Evolutionary conservation across 53 echinoderm and acorn worm genomes (phyloP).

Genomic region (Hippasteria phrygiana): DNA sequence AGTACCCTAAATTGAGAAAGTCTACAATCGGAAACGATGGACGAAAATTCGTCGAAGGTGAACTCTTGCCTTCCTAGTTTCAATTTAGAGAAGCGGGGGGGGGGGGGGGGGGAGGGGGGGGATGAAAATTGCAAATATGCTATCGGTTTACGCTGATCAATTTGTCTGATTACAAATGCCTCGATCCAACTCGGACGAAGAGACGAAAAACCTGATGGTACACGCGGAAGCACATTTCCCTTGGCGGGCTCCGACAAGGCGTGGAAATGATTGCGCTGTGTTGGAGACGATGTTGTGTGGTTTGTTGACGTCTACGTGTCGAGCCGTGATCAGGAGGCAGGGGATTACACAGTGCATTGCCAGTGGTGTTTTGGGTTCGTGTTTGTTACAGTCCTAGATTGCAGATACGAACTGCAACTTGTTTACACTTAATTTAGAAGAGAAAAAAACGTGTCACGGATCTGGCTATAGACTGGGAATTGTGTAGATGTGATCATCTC

Average conservation of each 20-base stretch:
- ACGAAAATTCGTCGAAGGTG: background rate
- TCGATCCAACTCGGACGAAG: background rate
- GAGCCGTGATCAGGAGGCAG: background rate
- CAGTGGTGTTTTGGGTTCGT: background rate
- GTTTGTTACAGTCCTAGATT: background rate
- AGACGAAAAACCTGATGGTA: background rate
- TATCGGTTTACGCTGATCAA: conserved; percentile 1
- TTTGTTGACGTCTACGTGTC: background rate
- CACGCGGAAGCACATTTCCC: background rate
- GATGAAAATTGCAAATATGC: background rate
- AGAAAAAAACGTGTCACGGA: too few species aligned
- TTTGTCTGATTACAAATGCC: background rate
- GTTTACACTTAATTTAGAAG: background rate
- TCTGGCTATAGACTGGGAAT: too few species aligned
- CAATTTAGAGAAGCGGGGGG: background rate
- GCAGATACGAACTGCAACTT: background rate
- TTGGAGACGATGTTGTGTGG: background rate
- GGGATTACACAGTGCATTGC: background rate
- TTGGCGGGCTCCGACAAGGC: background rate
- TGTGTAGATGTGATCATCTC: too few species aligned
- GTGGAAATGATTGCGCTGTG: background rate
- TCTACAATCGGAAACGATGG: too few species aligned
- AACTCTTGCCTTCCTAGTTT: background rate
- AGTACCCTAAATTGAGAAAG: too few species aligned
- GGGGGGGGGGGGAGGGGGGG: background rate